Conservation (phyloP, 2,113 vertebrate genomes). For the Rutilus rutilus region DNA sequence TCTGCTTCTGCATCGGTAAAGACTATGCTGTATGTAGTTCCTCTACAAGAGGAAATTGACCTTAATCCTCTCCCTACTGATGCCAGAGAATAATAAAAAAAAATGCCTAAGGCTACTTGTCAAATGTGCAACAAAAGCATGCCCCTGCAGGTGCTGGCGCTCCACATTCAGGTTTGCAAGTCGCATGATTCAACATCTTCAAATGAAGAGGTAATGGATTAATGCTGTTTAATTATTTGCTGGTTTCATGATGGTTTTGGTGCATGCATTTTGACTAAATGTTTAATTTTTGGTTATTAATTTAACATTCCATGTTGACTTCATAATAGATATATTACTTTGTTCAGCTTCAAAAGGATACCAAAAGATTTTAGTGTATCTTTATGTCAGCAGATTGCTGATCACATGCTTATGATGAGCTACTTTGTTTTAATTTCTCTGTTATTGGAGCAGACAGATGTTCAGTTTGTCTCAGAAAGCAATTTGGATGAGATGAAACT, state of each 20-base stretch:
- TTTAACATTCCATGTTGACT: not conserved
- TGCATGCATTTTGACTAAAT: not conserved
- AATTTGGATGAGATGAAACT: conserved; percentile 16
- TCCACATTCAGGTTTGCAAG: conserved; percentile 16
- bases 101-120: conserved; percentile 22
- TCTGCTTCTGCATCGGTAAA: not conserved
- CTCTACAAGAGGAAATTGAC: not conserved
- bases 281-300: conserved; percentile 7
- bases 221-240: not conserved
- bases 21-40: not conserved
- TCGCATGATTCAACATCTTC: not conserved
- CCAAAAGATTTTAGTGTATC: not conserved
- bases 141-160: conserved; percentile 10
- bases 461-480: conserved; percentile 1
- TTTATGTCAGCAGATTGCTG: not conserved
- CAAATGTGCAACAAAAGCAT: conserved; percentile 21
- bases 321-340: not conserved
- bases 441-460: conserved; percentile 1
- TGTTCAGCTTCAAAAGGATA: not conserved
- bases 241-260: not conserved
- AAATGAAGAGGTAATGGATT: conserved; percentile 22
- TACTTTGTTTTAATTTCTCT: not conserved
- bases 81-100: conserved; percentile 16
- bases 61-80: conserved; percentile 3
- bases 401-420: not conserved